Evolutionary conservation across 1,140 invertebrate species (phyloP), one percentile per base, ranked within the genome.

Genomic region (Gonatopus flavifemur): DNA sequence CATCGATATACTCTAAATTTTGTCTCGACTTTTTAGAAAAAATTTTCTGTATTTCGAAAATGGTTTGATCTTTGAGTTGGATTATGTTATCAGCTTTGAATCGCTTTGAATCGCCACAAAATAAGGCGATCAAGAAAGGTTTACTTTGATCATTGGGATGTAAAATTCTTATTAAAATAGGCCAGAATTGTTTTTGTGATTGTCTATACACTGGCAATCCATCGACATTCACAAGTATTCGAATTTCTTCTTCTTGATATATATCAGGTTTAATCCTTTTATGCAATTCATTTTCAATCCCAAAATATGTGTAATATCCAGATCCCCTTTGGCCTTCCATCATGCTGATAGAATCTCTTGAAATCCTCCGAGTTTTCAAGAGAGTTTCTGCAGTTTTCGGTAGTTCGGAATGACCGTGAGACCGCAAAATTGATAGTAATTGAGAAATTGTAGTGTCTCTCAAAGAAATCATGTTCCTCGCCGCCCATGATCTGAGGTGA

Each of bases 121-220:
- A 49, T 22, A 49, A 24, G 9, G 25, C 48, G 24, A 24, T 39
- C 33, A 49, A 25, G 12, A 42, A 49, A 12, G 48, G 48, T 24
- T 33, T 21, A 28, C 30, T 41, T 16, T 7, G 9, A 22, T 49
- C 41, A 20, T 41, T 30, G 12, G 6, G 24, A 40, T 55, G 20
- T 21, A 39, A 35, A 25, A 55, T 16, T 30, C 47, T 50, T 1
- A 49, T 32, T 18, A 22, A 21, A 21, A 56, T 43, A 24, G 53
- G 53, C 53, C 43, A 56, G 7, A 56, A 22, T 25, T 33, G n/a
- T 19, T 37, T 41, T 30, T 36, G 33, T 10, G 55, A 52, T 25
- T 38, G 47, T 48, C 40, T 43, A 48, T 52, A 57, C 18, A 52
- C 16, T 19, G 40, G 44, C 39, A 57, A 43, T 6, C 55, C 55